Base-by-base conservation (phyloP, 2,888 invertebrate species). In the Sarcophaga caerulescens region DNA sequence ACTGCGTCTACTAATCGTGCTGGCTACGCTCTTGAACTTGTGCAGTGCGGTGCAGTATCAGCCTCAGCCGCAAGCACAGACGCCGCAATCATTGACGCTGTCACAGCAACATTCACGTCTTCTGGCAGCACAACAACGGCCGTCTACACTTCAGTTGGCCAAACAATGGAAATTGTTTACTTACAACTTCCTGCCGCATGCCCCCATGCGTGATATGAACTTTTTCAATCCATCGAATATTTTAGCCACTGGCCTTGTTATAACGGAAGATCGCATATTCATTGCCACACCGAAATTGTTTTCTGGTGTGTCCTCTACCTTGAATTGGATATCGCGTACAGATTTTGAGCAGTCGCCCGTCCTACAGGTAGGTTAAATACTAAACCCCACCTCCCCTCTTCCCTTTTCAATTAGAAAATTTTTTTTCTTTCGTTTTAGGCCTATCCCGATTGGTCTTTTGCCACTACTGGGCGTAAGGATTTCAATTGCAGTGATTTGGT, bases 401-500 rank as follows among this genome's bases (percentile, higher is more conserved):
- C 17, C 2, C 3, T 52, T 52, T 52, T 52, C 5, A 52, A 52
- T 52, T 4, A 52, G 17, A 52, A 52, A 52, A 52, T 77, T 66
- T 14, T 62, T 62, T 23, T 19, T 19, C 23, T 76, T 81, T 17
- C n/a, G 4, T 77, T 88, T 84, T 91, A 95, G 95, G 95, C 96
- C 0, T 96, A 95, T 90, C 96, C 96, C 0, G 95, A 96, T 88
- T 96, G 96, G 96, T 95, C 96, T 0, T 97, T 95, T 94, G 97
- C 97, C 89, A 94, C 94, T 0, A 95, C 96, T 0, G 96, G 95
- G 0, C 94, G 94, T 23, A 95, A 95, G 0, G 94, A 95, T 88
- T 95, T 95, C 91, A 96, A 96, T 93, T 97, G 97, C 91, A 95
- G 96, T 21, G 96, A 96, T 3, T 92, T 97, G 62, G 95, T 96